Conservation (phyloP, 2,113 vertebrate species). For the Brienomyrus longianalis region DNA sequence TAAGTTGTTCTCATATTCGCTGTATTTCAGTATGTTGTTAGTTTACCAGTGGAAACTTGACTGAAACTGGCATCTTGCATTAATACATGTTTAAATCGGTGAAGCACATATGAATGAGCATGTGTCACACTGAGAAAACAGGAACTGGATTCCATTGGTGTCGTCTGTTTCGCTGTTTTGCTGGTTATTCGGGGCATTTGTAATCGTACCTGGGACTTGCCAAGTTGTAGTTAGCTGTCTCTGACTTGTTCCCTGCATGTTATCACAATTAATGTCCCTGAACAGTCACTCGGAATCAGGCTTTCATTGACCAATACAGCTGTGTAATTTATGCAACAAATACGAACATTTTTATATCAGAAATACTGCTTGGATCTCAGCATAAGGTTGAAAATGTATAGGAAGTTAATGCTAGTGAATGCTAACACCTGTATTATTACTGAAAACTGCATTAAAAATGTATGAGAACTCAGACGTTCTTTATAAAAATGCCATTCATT, state of each 20-base stretch:
- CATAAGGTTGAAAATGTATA: background rate
- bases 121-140: background rate
- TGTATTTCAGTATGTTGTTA: background rate
- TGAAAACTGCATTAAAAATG: background rate
- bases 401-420: background rate
- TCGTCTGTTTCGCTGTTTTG: background rate
- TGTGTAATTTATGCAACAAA: background rate
- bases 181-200: background rate
- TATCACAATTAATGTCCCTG: conserved; percentile 54
- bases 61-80: background rate
- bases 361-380: background rate
- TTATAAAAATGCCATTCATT: background rate
- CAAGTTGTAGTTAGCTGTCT: background rate
- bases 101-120: background rate
- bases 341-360: background rate
- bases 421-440: background rate
- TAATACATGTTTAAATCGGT: background rate
- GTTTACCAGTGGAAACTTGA: background rate
- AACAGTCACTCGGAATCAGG: conserved; percentile 13
- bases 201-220: background rate
- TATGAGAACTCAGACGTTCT: conserved; percentile 15
- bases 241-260: background rate
- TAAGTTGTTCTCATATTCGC: background rate
- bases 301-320: background rate
- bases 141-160: background rate